Evolutionary conservation across 2,113 vertebrate genomes (phyloP).

Genomic region (Ammodytes dubius): DNA sequence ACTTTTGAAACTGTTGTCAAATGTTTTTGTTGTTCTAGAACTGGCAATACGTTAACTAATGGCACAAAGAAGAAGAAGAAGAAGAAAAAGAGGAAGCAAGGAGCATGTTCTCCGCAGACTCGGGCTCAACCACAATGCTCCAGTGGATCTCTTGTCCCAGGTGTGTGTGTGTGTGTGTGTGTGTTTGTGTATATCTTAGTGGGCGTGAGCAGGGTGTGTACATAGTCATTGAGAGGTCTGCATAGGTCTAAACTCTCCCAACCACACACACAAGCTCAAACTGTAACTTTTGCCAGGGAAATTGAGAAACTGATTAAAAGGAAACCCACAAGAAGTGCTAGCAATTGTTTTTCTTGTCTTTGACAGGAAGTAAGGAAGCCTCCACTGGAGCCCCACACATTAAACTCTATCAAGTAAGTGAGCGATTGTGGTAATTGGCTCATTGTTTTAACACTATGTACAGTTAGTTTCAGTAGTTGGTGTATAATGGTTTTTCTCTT

Average conservation of each 20-base stretch:
- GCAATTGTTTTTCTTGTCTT: neutral
- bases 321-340: neutral
- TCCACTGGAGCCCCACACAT: conserved; percentile 84
- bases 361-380: conserved; percentile 76
- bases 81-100: conserved; percentile 93
- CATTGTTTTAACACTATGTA: neutral
- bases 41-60: conserved; percentile 88
- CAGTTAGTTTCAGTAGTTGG: neutral
- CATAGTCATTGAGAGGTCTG: conserved; percentile 13
- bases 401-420: conserved; percentile 89
- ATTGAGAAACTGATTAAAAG: neutral
- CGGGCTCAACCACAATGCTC: conserved; percentile 81
- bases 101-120: conserved; percentile 88
- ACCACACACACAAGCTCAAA: neutral
- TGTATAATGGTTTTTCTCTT: neutral
- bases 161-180: conserved; percentile 58
- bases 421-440: neutral
- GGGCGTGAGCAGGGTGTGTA: conserved; percentile 23
- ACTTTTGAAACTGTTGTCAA: conserved; percentile 32
- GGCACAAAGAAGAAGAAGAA: conserved; percentile 92
- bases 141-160: conserved; percentile 76
- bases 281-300: neutral
- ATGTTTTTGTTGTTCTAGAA: conserved; percentile 44
- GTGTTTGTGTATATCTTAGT: neutral
- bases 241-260: neutral